These are phyloP conservation scores for Hipposideros armiger DNA, from an alignment of 2,113 vertebrate species.

Conservation along the genomic window DNA sequence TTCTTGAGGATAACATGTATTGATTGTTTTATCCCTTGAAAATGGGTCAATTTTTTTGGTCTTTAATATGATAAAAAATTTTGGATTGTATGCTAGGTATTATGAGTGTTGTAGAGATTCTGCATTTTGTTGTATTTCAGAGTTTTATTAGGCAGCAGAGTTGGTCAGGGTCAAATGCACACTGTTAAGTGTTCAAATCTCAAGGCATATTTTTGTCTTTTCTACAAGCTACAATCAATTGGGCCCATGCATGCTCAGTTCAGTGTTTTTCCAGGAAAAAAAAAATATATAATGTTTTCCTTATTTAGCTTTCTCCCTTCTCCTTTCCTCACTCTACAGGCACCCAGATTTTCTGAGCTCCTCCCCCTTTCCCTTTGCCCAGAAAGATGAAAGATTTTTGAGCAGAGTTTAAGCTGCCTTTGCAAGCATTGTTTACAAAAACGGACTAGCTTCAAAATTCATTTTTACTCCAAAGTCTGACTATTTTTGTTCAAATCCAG, in stretches of 20 bases:
- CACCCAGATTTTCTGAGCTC: neutral
- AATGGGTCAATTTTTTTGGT: neutral
- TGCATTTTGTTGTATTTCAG: neutral
- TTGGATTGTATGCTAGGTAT: neutral
- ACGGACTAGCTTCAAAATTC: neutral
- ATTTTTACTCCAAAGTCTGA: neutral
- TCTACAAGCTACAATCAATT: neutral
- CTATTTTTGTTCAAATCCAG: neutral
- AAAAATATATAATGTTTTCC: neutral
- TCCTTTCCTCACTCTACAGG: neutral
- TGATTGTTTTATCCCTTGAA: neutral
- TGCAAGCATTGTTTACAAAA: neutral
- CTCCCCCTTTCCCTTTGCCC: neutral
- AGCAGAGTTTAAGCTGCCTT: neutral
- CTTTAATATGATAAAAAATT: neutral
- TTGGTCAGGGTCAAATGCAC: neutral
- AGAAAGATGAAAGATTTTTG: neutral
- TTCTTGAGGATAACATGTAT: neutral
- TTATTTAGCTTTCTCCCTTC: neutral
- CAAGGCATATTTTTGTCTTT: neutral
- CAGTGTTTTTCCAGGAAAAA: neutral
- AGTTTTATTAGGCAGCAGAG: neutral
- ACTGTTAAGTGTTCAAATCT: neutral
- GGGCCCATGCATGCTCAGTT: neutral
- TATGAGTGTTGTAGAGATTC: neutral